Evolutionary conservation across 2,113 vertebrate species (phyloP), one percentile per base, ranked within the genome.

Genomic region (Callocephalon fimbriatum): DNA sequence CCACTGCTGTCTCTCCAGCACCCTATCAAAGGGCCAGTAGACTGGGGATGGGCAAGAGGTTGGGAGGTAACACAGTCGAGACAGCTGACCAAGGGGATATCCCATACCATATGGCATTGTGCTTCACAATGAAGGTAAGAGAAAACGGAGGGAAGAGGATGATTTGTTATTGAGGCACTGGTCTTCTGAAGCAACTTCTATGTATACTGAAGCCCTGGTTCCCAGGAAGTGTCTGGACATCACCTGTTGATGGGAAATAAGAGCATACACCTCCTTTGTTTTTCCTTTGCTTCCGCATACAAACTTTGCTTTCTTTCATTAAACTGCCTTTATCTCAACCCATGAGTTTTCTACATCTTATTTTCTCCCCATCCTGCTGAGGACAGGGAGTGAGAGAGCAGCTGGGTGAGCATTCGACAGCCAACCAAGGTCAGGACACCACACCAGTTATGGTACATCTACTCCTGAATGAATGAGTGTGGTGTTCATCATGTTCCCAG

Each of bases 1-100:
- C 29, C 45, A 44, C 42, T 8, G 9, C 18, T 71, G 50, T 42
- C 40, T 45, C 59, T 48, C 8, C 45, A 90, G 70, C 32, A 61
- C 13, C 19, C 44, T 19, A 11, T 16, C 12, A 19, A 38, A 29
- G 20, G 54, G 14, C n/a, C 0, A 0, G 20, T 12, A 65, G 16
- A 16, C 18, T 67, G 53, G 19, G 31, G 10, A 8, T 68, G 56
- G 44, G 16, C 58, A 87, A 59, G 40, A 61, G 35, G 2, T 3
- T 86, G 37, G 32, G 12, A 90, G 40, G 13, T 27, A 40, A 48
- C 12, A 21, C 40, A 50, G 13, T 31, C 0, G 0, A 59, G 38
- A 53, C 23, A 53, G 47, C 40, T 54, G 66, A 65, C n/a, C 37
- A 20, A 63, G 6, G 51, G 25, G 27, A n/a, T 80, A 40, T 86